Percentiles rank a stretch among this genome's conserved stretches.
Evolutionary conservation across 2,888 invertebrate species (phyloP).

Genomic region (Oscheius sp.): DNA sequence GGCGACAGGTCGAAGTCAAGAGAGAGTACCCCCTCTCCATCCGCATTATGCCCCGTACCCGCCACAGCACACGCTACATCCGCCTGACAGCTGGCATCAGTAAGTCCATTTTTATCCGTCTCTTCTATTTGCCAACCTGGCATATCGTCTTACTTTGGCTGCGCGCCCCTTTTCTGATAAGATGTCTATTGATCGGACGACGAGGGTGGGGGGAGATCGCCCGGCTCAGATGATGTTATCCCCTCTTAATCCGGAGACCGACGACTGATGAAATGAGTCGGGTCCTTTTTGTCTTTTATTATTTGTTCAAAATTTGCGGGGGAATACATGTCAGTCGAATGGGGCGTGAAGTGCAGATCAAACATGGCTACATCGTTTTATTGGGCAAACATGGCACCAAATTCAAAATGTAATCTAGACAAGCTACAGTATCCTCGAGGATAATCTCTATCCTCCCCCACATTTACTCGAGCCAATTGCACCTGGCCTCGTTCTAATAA

Average conservation of each 20-base stretch:
- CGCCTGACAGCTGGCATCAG: conserved; percentile 39
- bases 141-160: conserved; percentile 24
- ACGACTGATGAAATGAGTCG: too few relatives aligned
- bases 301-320: conserved; percentile 9
- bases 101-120: conserved; percentile 28
- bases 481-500: conserved; percentile 33
- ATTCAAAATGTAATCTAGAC: too few relatives aligned
- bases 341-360: conserved; percentile 35
- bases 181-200: neutral
- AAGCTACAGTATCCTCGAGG: too few relatives aligned
- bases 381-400: conserved; percentile 6
- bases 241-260: neutral
- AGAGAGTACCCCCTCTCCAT: conserved; percentile 50
- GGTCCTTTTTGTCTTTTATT: neutral
- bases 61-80: conserved; percentile 37
- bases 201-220: too few relatives aligned
- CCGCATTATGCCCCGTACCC: conserved; percentile 42
- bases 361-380: conserved; percentile 30
- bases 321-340: conserved; percentile 26
- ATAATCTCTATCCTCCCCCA: conserved; percentile 2
- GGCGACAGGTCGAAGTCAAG: conserved; percentile 40
- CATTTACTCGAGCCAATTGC: conserved; percentile 18
- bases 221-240: neutral
- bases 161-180: neutral
- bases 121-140: conserved; percentile 28